Conservation (phyloP, 2,888 invertebrate species). For the Mythimna lalbum region DNA sequence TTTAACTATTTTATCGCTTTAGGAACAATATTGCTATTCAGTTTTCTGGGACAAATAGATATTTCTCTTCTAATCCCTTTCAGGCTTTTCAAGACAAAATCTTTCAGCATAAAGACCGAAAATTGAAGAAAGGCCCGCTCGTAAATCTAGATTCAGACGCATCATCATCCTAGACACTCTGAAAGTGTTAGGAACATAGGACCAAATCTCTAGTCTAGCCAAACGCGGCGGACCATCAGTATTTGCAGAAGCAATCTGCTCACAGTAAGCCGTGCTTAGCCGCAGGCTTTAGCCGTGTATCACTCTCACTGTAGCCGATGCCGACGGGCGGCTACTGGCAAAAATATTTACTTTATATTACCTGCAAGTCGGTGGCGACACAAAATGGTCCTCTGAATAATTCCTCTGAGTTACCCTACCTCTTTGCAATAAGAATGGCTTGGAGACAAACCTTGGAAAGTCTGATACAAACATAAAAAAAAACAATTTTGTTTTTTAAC, state of each 20-base stretch:
- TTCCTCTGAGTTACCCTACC: slow-evolving; percentile 38
- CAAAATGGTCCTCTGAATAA: slow-evolving; percentile 58
- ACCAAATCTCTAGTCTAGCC: slow-evolving; percentile 27
- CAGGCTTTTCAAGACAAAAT: background rate
- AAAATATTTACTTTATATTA: slow-evolving; percentile 82
- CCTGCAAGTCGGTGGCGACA: slow-evolving; percentile 61
- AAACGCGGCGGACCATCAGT: slow-evolving; percentile 39
- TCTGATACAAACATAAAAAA: background rate
- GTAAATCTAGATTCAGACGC: slow-evolving; percentile 12
- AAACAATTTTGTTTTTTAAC: background rate
- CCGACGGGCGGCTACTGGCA: slow-evolving; percentile 59
- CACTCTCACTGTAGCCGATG: slow-evolving; percentile 54
- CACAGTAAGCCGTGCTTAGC: slow-evolving; percentile 56
- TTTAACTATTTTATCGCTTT: background rate
- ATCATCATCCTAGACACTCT: slow-evolving; percentile 24
- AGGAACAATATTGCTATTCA: background rate
- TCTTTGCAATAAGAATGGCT: slow-evolving; percentile 25
- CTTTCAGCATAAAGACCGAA: background rate
- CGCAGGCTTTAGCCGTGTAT: slow-evolving; percentile 50
- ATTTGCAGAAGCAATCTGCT: slow-evolving; percentile 57
- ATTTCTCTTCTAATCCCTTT: background rate
- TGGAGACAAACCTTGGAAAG: slow-evolving; percentile 12
- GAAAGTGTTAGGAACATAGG: slow-evolving; percentile 35
- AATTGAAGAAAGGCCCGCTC: slow-evolving; percentile 1
- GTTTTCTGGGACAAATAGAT: background rate